phyloP scores from a whole-genome alignment of 2,797 vertebrate species.

The Serranus cabrilla region DNA sequence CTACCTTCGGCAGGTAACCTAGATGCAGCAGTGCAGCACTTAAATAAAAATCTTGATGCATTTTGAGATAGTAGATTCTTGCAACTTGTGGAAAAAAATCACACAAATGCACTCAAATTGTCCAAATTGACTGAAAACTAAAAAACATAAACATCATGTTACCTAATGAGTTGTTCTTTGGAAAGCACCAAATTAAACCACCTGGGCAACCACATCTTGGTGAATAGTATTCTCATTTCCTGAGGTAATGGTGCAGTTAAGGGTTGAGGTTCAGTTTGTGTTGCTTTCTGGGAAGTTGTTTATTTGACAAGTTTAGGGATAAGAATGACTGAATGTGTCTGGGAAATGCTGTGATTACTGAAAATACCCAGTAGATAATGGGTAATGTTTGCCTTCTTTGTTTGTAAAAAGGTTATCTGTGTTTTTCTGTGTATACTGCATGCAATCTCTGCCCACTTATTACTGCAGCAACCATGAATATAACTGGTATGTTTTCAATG shows the following conservation, averaged over 20 bases:
- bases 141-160: too few species aligned
- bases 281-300: background rate
- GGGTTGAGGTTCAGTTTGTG: background rate
- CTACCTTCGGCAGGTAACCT: background rate
- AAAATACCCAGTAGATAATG: background rate
- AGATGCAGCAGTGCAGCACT: background rate
- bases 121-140: background rate
- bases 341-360: slow-evolving; percentile 5
- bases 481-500: slow-evolving; percentile 1
- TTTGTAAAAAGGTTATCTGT: background rate
- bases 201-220: background rate
- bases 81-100: background rate
- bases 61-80: background rate
- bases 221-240: slow-evolving; percentile 13
- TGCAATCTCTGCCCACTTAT: slow-evolving; percentile 1
- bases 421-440: background rate
- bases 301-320: slow-evolving; percentile 1
- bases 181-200: slow-evolving; percentile 11
- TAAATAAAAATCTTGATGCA: background rate
- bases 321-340: background rate
- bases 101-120: background rate
- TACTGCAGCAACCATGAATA: background rate
- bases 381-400: slow-evolving; percentile 7
- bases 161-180: background rate
- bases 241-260: background rate